Evolutionary conservation across 2,113 vertebrate species (phyloP), one percentile per base, ranked within the genome.

Genomic region (Gavia stellata): DNA sequence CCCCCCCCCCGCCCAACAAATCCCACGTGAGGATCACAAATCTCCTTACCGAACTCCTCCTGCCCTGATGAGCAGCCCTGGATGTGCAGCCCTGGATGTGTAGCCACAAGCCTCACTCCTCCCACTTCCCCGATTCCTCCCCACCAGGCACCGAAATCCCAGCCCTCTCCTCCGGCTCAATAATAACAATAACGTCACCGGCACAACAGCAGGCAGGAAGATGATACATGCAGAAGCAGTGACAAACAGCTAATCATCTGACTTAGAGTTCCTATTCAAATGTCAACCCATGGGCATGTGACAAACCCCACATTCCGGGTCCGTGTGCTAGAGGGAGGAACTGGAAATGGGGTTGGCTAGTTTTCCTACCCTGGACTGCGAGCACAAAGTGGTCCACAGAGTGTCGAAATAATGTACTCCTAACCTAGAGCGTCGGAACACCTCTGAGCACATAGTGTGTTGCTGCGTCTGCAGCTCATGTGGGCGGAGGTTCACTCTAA

Each of bases 161-260:
- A 81, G 34, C 68, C 56, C 12, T 47, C 56, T 84, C n/a, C 73
- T 87, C 52, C 40, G 56, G 81, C 70, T 93, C 92, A 36, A 12
- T 49, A 95, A 95, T 28, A 96, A 95, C 84, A 94, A 31, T 28
- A 59, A 52, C 6, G 3, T 91, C 89, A 65, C 59, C 58, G 91
- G 66, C 73, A 61, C 81, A 79, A 20, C 62, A 71, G 68, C 86
- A 66, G 81, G 70, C 93, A 94, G 96, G 96, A 97, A 97, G 94
- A 50, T 97, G 94, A 97, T 79, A 65, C 90, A 93, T 21, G 81
- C 62, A 62, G 49, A 47, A 94, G 63, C 63, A 66, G 58, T 42
- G 62, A 91, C 93, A 94, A 94, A 90, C 78, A 94, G 56, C 78
- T 68, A 34, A 80, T 89, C 93, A 92, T 82, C 36, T 94, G 93